Evolutionary conservation across 2,888 invertebrate species (phyloP).

Genomic region (Tipula vernalis): DNA sequence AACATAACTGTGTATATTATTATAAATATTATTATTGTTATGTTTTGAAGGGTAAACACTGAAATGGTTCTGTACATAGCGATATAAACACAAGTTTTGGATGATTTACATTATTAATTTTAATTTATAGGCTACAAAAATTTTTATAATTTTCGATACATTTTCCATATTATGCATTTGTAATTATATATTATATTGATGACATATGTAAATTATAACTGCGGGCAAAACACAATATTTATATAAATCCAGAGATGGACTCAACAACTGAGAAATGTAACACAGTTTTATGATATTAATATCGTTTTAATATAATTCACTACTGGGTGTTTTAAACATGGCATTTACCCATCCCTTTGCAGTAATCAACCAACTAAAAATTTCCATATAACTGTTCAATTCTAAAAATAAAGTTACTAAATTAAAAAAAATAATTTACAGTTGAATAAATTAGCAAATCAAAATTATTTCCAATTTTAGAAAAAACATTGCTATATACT

Average conservation of each 20-base stretch:
- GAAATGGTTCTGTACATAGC: neutral
- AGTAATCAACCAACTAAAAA: neutral
- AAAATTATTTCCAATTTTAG: neutral
- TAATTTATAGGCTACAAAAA: neutral
- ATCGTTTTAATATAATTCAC: too few relatives aligned
- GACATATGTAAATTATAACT: neutral
- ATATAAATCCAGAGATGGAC: too few relatives aligned
- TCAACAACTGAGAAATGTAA: too few relatives aligned
- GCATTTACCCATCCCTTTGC: neutral
- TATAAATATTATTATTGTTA: neutral
- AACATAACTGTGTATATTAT: neutral
- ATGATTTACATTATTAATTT: neutral
- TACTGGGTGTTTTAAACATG: neutral
- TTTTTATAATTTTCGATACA: neutral
- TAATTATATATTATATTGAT: too few relatives aligned
- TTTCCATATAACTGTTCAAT: neutral
- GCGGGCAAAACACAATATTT: neutral
- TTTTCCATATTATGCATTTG: neutral
- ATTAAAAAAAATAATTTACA: neutral
- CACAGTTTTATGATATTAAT: too few relatives aligned
- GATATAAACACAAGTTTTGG: neutral
- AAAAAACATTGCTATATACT: too few relatives aligned
- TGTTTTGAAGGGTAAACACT: neutral
- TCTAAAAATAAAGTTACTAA: neutral
- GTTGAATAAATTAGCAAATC: neutral